These are phyloP conservation scores for Dunckerocampus dactyliophorus DNA, from an alignment of 2,113 vertebrate genomes.

Conservation along the genomic window DNA sequence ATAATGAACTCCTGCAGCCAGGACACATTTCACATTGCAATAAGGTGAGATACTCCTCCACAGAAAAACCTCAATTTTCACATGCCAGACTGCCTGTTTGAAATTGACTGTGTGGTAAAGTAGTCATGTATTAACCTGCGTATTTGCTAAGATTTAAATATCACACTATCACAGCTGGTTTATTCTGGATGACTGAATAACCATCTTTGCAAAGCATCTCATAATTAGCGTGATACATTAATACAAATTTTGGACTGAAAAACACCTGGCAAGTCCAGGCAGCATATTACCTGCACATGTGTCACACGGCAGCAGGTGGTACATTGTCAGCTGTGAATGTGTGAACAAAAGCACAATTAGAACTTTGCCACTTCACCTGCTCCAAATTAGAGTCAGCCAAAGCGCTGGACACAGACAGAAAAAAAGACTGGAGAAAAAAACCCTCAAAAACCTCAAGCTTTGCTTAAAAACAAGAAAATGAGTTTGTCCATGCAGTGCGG, in stretches of 20 bases:
- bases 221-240: constrained; percentile 11
- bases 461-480: not conserved
- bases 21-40: constrained; percentile 31
- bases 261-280: constrained; percentile 29
- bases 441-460: no score
- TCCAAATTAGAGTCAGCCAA: constrained; percentile 37
- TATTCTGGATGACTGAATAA: constrained; percentile 17
- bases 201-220: constrained; percentile 21
- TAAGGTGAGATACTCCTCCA: constrained; percentile 23
- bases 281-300: constrained; percentile 10
- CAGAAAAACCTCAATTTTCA: constrained; percentile 17
- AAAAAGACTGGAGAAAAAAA: constrained; percentile 28
- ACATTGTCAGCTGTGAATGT: constrained; percentile 57
- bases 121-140: constrained; percentile 1
- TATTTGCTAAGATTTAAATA: constrained; percentile 1
- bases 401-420: constrained; percentile 24
- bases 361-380: constrained; percentile 59
- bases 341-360: constrained; percentile 66
- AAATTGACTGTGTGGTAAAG: constrained; percentile 8
- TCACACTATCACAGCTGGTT: not conserved
- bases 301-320: constrained; percentile 60
- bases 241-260: constrained; percentile 20
- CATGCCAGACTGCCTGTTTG: constrained; percentile 5
- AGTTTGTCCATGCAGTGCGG: not conserved
- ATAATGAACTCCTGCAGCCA: constrained; percentile 32